Percentiles rank a stretch among this genome's conserved stretches.
phyloP scores from a whole-genome alignment of 1,140 invertebrate species.

The Aphelinus atriplicis region DNA sequence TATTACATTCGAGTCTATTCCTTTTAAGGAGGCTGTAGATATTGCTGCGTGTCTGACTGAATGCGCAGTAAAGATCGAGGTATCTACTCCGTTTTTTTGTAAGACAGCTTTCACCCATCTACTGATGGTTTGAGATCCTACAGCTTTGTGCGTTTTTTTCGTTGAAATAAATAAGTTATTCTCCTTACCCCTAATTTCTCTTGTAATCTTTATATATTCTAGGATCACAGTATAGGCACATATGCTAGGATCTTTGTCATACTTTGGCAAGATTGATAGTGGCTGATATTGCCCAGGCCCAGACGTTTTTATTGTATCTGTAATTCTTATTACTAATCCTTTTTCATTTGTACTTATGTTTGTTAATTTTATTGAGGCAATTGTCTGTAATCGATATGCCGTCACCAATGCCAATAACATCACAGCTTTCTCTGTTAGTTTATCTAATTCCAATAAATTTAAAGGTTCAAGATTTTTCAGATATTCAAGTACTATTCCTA shows the following conservation, averaged over 20 bases:
- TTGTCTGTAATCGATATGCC: conserved; percentile 8
- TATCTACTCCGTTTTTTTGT: not conserved
- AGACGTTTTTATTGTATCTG: conserved; percentile 42
- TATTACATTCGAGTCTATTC: not conserved
- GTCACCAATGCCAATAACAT: conserved; percentile 33
- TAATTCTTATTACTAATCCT: conserved; percentile 34
- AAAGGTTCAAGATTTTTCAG: conserved; percentile 37
- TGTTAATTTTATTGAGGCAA: not conserved
- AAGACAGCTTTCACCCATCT: not conserved
- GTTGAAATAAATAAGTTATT: not conserved
- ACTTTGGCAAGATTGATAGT: not conserved
- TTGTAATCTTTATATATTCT: not conserved
- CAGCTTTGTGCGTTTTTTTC: not conserved
- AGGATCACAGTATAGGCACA: not conserved
- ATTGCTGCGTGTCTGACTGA: not conserved
- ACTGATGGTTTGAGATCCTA: too few species aligned
- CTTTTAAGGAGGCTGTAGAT: not conserved
- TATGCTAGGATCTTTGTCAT: not conserved
- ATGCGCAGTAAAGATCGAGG: not conserved
- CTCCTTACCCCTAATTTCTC: not conserved
- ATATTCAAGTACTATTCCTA: conserved; percentile 44
- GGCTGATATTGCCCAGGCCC: not conserved
- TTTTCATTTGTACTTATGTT: not conserved
- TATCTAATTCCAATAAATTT: conserved; percentile 26
- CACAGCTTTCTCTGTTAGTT: conserved; percentile 42